phyloP scores from a whole-genome alignment of 2,888 invertebrate genomes.

The Conchocele bisecta region DNA sequence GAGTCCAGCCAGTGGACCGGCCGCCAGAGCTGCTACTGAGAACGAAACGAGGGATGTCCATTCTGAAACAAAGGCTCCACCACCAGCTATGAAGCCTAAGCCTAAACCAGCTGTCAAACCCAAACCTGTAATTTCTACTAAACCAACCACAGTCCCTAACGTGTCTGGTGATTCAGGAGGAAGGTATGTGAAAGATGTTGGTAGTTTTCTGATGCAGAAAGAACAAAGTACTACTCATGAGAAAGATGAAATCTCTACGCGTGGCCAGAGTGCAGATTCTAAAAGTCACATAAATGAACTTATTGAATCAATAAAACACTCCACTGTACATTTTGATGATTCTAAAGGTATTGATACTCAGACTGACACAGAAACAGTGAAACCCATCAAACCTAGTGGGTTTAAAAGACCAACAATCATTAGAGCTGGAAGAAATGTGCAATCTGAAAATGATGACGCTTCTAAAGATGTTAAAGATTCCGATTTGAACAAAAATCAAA shows the following conservation, averaged over 20 bases:
- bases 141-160: slow-evolving; percentile 6
- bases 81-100: slow-evolving; percentile 18
- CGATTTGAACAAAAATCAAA: not conserved
- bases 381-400: slow-evolving; percentile 9
- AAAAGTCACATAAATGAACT: no score
- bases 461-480: not conserved
- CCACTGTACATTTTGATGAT: no score
- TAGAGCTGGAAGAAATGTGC: slow-evolving; percentile 46
- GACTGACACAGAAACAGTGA: slow-evolving; percentile 1
- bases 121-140: slow-evolving; percentile 54
- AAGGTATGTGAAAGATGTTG: not conserved
- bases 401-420: slow-evolving; percentile 68
- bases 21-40: slow-evolving; percentile 5
- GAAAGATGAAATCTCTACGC: not conserved
- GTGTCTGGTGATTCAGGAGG: not conserved
- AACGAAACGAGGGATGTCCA: slow-evolving; percentile 8
- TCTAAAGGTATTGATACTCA: not conserved
- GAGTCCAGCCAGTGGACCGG: slow-evolving; percentile 27
- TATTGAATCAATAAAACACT: no score
- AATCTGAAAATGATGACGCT: not conserved
- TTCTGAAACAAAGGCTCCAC: not conserved
- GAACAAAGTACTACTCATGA: not conserved
- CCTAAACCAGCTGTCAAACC: slow-evolving; percentile 62
- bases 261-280: not conserved
- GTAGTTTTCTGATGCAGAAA: not conserved